phyloP scores from a whole-genome alignment of 1,140 invertebrate genomes.

The Sesamia nonagrioides region DNA sequence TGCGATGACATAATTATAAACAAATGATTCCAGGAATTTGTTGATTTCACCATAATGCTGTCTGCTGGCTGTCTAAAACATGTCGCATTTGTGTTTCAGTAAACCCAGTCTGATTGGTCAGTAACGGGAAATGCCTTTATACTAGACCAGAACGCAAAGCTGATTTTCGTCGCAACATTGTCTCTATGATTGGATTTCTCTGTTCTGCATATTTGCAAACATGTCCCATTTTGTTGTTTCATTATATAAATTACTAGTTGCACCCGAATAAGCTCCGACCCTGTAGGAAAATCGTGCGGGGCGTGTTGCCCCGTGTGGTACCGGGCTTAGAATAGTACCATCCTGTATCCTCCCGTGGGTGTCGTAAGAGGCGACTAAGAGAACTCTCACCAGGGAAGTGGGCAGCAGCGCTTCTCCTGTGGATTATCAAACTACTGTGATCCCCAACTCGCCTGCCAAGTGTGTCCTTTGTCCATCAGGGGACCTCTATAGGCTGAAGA shows the following conservation, averaged over 20 bases:
- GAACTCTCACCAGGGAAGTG: too few species aligned
- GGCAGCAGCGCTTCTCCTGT: too few species aligned
- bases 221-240: background rate
- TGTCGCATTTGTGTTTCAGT: background rate
- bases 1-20: too few species aligned
- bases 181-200: slow-evolving; percentile 14
- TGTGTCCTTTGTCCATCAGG: too few species aligned
- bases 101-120: slow-evolving; percentile 1
- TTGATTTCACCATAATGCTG: background rate
- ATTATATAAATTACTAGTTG: background rate
- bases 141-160: slow-evolving; percentile 10
- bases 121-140: background rate
- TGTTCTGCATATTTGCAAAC: slow-evolving; percentile 6
- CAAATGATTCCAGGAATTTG: too few species aligned
- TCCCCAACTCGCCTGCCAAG: too few species aligned
- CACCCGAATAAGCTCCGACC: background rate
- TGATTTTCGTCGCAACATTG: slow-evolving; percentile 9
- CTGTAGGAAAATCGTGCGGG: background rate
- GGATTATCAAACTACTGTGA: too few species aligned
- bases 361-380: too few species aligned
- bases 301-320: too few species aligned
- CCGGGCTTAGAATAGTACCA: too few species aligned
- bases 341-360: too few species aligned
- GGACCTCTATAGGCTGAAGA: too few species aligned
- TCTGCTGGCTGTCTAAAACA: background rate